These are phyloP conservation scores for Sarcoramphus papa DNA, from an alignment of 2,797 vertebrate genomes.

Conservation along the genomic window DNA sequence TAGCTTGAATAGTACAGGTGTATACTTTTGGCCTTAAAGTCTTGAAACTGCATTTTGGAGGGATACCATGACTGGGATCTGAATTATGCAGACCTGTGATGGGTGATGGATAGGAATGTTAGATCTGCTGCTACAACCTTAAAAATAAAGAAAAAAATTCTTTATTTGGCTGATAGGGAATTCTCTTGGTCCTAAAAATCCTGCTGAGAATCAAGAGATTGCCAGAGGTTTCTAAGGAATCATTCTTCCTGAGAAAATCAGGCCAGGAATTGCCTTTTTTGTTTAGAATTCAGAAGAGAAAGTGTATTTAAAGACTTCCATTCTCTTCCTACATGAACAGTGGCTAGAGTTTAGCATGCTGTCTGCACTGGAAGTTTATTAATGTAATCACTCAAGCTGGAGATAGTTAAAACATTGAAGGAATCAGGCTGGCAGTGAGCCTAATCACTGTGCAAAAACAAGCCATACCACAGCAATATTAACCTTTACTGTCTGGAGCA, in stretches of 20 bases:
- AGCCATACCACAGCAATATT: not conserved
- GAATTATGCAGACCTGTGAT: not conserved
- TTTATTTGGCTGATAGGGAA: not conserved
- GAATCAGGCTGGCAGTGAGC: not conserved
- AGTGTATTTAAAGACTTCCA: not conserved
- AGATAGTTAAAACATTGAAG: conserved; percentile 5
- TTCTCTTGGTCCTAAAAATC: not conserved
- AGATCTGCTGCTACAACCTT: not conserved
- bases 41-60: not conserved
- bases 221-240: not conserved
- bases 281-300: not conserved
- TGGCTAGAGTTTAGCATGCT: not conserved
- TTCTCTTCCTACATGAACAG: not conserved
- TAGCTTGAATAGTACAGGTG: not conserved
- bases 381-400: conserved; percentile 25
- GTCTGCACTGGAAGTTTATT: conserved; percentile 4
- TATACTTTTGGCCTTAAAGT: not conserved
- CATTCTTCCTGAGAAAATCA: not conserved
- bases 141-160: not conserved
- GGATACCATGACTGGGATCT: not conserved
- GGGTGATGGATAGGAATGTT: not conserved
- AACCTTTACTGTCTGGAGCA: not conserved
- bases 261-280: not conserved
- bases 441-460: not conserved
- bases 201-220: not conserved